A percentile compares a stretch with the other conserved stretches of the same genome.
Evolutionary conservation across 2,888 invertebrate species (phyloP).

Genomic region (Rotaria macrura): DNA sequence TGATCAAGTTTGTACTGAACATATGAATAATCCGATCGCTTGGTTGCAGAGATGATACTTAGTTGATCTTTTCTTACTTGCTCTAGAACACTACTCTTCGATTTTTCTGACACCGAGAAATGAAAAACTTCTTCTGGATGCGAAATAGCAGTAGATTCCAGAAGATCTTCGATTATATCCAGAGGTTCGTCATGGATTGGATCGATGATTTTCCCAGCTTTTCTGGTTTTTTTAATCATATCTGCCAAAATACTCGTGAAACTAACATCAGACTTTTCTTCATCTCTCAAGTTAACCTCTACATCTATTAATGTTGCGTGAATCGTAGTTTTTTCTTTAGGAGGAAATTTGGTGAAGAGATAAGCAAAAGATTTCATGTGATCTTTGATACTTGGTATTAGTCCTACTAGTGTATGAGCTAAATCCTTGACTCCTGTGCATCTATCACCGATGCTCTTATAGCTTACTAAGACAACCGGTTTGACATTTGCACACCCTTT

Average conservation of each 20-base stretch:
- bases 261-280: background rate
- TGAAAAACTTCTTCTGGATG: background rate
- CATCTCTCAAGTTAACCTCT: background rate
- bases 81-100: background rate
- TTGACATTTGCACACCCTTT: background rate
- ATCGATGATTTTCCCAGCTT: background rate
- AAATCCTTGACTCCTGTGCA: background rate
- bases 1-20: background rate
- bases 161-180: background rate
- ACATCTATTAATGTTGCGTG: background rate
- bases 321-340: background rate
- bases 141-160: background rate
- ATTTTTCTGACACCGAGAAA: background rate
- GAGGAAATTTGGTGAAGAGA: background rate
- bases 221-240: background rate
- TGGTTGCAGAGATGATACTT: background rate
- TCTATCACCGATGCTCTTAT: background rate
- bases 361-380: background rate
- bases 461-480: background rate
- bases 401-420: background rate
- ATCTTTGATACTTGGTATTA: background rate
- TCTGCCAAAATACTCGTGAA: background rate
- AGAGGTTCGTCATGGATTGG: background rate
- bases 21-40: background rate
- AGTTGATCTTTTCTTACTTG: background rate